Evolutionary conservation across 2,888 invertebrate species (phyloP), one percentile per base, ranked within the genome.

Genomic region (Creontiades dilutus): DNA sequence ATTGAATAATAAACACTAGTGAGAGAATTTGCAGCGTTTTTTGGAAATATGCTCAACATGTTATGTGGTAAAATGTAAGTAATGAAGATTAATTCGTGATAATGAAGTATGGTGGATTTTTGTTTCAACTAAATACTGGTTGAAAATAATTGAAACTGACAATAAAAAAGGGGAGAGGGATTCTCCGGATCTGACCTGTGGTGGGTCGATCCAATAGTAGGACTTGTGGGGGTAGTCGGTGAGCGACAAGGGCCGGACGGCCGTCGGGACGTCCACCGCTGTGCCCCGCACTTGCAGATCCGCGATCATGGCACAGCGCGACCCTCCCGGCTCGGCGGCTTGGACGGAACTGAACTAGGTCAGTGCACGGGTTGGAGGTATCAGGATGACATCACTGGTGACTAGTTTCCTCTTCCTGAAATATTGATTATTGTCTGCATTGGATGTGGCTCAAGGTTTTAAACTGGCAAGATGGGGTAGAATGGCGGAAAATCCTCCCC

Each of bases 261-360:
- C 86, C 19, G 86, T 75, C 68, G 68, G 86, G 2, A 28, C 86
- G 75, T 86, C 86, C 46, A 86, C 86, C n/a, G 86, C 68, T 7
- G 37, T 46, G 11, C 86, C 86, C 47, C 86, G 86, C 68, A 86
- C 86, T 75, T 86, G 75, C 68, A 86, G 75, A 75, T 68, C 86
- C 46, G 68, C 47, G 46, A 85, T 57, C 85, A 85, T 85, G 7
- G n/a, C 46, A 47, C n/a, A 13, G 37, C n/a, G 19, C 75, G 75
- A 19, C 11, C n/a, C 14, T 47, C 81, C 37, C 86, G 48, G 86
- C 68, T 75, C 86, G 86, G 86, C 86, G 86, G 86, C 12, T 86
- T 86, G 86, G 86, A 86, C 86, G 86, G 86, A 86, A 86, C 86
- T 86, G 86, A 86, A 68, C n/a, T 85, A 82, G 82, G 82, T 82